Base-by-base conservation (phyloP, 2,888 invertebrate species). In the Pyrrhia umbra region DNA sequence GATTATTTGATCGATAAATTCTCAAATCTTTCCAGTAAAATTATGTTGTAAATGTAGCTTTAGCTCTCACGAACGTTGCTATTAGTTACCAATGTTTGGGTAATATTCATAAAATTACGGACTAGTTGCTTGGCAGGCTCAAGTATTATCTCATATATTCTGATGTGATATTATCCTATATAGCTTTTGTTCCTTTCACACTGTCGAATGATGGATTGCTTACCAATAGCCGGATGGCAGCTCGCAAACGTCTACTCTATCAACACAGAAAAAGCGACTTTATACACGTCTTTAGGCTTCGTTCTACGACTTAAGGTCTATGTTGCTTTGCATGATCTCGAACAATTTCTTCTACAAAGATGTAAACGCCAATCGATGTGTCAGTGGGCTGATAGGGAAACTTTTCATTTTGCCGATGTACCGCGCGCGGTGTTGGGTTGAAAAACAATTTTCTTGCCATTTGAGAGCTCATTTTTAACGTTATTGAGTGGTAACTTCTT, bases 361-460 rank as follows among this genome's bases (percentile, higher is more conserved):
- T 93, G 92, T 93, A 90, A 90, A 92, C 90, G 92, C 90, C 92
- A 92, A 88, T 92, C 93, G 90, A 92, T 87, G 90, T 92, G 93
- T 93, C 94, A 93, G 91, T 88, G 84, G 85, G 89, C 82, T 91
- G 92, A 92, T 93, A 89, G 91, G 89, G 86, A 92, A 93, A 93
- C 93, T 94, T 94, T 94, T 93, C 91, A 93, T 94, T 93, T 92
- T 89, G 88, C 84, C 88, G 87, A 89, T 90, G 90, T 91, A 90
- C 88, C 86, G 87, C 74, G 81, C 81, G 81, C 71, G 71, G 69
- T 86, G 88, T 86, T 86, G 85, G 83, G 85, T 80, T 86, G 89
- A 85, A 89, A 92, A 93, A 92, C 92, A 93, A 93, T 93, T 93
- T 94, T 86, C 88, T 87, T 90, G 85, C 86, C 88, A 89, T 90